phyloP scores from a whole-genome alignment of 2,797 vertebrate genomes.

The Sebastes diaconus region DNA sequence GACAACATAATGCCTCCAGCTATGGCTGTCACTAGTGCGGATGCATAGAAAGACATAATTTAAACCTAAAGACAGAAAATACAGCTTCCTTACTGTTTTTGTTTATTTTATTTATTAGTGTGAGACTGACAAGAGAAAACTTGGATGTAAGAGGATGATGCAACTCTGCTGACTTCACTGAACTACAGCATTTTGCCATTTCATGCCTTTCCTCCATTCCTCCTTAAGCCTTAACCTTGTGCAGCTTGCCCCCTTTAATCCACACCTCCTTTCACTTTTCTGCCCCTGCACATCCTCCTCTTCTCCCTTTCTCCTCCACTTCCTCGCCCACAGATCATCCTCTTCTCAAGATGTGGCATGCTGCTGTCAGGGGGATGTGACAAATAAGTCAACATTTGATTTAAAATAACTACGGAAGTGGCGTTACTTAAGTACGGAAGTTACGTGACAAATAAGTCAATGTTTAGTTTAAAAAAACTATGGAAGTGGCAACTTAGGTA shows the following conservation, averaged over 20 bases:
- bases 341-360: slow-evolving; percentile 24
- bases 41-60: not conserved
- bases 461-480: too few species aligned
- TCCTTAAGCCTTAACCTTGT: slow-evolving; percentile 18
- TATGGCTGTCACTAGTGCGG: too few species aligned
- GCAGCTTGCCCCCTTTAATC: slow-evolving; percentile 28
- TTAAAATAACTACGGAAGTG: too few species aligned
- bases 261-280: slow-evolving; percentile 13
- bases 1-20: too few species aligned
- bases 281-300: not conserved
- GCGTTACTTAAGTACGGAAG: too few species aligned
- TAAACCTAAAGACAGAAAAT: not conserved
- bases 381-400: too few species aligned
- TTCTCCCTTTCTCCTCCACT: slow-evolving; percentile 7
- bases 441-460: too few species aligned
- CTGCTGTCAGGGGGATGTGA: slow-evolving; percentile 23
- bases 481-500: too few species aligned
- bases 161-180: slow-evolving; percentile 6
- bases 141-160: not conserved
- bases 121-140: not conserved
- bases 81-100: not conserved
- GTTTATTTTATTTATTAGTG: slow-evolving; percentile 1
- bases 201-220: not conserved
- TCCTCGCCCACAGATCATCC: slow-evolving; percentile 36
- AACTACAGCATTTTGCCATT: slow-evolving; percentile 19